Evolutionary conservation across 2,888 invertebrate genomes (phyloP), one percentile per base, ranked within the genome.

Genomic region (Morinoia aosen): DNA sequence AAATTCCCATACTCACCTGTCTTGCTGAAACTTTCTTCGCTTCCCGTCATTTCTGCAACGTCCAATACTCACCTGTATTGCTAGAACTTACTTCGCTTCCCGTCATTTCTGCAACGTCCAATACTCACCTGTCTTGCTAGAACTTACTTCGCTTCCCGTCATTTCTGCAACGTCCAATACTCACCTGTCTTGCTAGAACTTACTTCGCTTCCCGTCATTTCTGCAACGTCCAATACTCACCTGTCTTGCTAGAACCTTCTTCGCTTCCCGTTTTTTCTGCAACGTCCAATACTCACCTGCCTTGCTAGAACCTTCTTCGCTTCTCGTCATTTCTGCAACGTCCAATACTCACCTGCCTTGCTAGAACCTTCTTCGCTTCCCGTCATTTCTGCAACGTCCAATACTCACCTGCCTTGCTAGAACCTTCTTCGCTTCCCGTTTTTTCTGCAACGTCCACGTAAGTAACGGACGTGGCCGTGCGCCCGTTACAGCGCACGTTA

Each of bases 211-310:
- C 93, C 39, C 48, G 58, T 57, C 57, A 58, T 33, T 93, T 93
- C 33, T 93, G 58, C 4, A 93, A 33, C 93, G 58, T 93, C 93
- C 93, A 58, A 48, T 48, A 48, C 93, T 93, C 57, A 93, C 93
- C 93, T 93, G 93, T 19, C 93, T 12, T 33, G 93, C 93, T 0
- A 93, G 57, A 19, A 93, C 58, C 19, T 93, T 57, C 40, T 93
- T 93, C 7, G 93, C 25, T 12, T 48, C 93, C 39, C 48, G 93
- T 57, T 93, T 93, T 33, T 93, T 93, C 33, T 93, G 93, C 4
- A 93, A 33, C 93, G 93, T 93, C 93, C 93, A 93, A 48, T 48
- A 48, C 93, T 93, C 57, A 93, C 93, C 93, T 93, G 93, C 48
- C 93, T 12, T 33, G 93, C 93, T 0, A 93, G 57, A 19, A 93